Evolutionary conservation across 2,888 invertebrate species (phyloP).

Genomic region (Anticlea derivata): DNA sequence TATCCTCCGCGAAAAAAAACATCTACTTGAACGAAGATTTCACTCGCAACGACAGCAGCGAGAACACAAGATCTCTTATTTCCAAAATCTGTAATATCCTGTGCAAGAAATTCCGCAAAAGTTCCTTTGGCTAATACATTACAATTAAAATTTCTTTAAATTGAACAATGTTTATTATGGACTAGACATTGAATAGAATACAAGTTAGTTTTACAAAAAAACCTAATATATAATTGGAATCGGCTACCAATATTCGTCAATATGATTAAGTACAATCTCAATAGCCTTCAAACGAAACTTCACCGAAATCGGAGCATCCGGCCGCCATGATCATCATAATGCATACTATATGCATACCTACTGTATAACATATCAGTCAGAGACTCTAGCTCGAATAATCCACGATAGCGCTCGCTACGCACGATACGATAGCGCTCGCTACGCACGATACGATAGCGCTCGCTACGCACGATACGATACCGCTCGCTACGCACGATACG

Average conservation of each 20-base stretch:
- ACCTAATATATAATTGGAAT: slow-evolving; percentile 17
- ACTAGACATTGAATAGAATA: slow-evolving; percentile 64
- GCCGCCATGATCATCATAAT: not conserved
- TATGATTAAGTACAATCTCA: slow-evolving; percentile 14
- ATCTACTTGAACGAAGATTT: slow-evolving; percentile 64
- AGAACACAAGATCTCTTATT: slow-evolving; percentile 57
- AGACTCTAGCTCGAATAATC: too few relatives aligned
- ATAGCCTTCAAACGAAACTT: slow-evolving; percentile 2
- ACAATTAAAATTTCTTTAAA: slow-evolving; percentile 32
- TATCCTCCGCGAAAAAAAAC: slow-evolving; percentile 65
- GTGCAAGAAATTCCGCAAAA: slow-evolving; percentile 66
- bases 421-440: too few relatives aligned
- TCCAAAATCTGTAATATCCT: slow-evolving; percentile 65
- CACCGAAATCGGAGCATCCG: not conserved
- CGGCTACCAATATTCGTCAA: slow-evolving; percentile 10
- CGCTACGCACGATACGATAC: too few relatives aligned
- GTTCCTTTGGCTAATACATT: slow-evolving; percentile 35
- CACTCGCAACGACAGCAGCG: slow-evolving; percentile 37
- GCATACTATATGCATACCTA: too few relatives aligned
- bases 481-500: too few relatives aligned
- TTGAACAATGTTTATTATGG: slow-evolving; percentile 65
- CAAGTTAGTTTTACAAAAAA: slow-evolving; percentile 16
- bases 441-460: too few relatives aligned
- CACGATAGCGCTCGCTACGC: too few relatives aligned
- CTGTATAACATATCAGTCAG: too few relatives aligned